Base-by-base conservation (phyloP, 2,888 invertebrate genomes). In the Tupiocoris notatus region DNA sequence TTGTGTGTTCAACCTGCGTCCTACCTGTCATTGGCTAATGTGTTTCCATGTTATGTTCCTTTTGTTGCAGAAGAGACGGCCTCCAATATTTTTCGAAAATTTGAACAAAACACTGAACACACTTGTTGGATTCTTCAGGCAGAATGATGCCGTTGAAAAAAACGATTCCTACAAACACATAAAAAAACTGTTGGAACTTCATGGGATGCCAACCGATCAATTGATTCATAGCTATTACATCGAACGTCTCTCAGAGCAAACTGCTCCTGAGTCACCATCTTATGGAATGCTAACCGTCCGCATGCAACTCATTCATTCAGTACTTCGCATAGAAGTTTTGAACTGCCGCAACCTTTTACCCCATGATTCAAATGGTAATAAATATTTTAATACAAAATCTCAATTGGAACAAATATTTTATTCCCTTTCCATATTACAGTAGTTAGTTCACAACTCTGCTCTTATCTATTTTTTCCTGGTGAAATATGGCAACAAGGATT, bases 61-160 rank as follows among this genome's bases (percentile, higher is more conserved):
- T 66, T 20, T 22, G 75, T 86, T 86, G 75, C 86, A 93, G 91
- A 94, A 94, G 89, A 89, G 94, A 80, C 90, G 95, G 77, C 94
- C 95, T 1, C 92, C 94, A 17, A 88, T 92, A n/a, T 97, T 96
- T 84, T 98, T 96, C 84, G 90, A 92, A 77, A 94, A 97, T 83
- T 88, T 98, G 77, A 91, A 92, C 81, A 91, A 93, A 81, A 94
- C 96, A 57, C 86, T 97, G 61, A 90, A 90, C 80, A 89, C 94
- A 59, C 90, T 98, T 86, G 89, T 93, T 75, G 90, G 92, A 65
- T 96, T 95, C 80, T 97, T 98, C 86, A 93, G 94, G 82, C 88
- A 88, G 24, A 87, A 87, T 62, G 91, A 91, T 82, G 79, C 80
- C 21, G 74, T 77, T n/a, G 78, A 79, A 64, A 79, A 77, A 56